Evolutionary conservation across 2,797 vertebrate species (phyloP), one percentile per base, ranked within the genome.

Genomic region (Enteromius fasciolatus): DNA sequence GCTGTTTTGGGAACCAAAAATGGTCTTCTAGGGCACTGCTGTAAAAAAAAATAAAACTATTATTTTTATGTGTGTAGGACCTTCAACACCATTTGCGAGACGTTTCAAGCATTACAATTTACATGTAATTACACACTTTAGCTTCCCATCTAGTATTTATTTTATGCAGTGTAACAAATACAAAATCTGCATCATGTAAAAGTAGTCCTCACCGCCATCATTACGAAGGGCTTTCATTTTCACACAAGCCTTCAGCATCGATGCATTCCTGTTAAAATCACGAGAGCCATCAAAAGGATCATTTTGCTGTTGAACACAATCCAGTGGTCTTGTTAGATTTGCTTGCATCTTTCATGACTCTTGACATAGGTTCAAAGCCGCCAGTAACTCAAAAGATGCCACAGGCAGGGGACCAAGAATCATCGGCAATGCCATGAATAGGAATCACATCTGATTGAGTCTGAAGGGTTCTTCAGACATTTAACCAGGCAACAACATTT

Each of bases 391-490:
- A 72, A 80, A 70, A 68, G 64, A 48, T 33, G 74, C 48, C 61
- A 77, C 74, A 54, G 63, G 76, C 73, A 74, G 1, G 14, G 39
- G 11, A 66, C 25, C 46, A 1, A 25, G 39, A 83, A 74, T 81
- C 44, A 69, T 75, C n/a, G 3, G 74, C 54, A 78, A 28, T 14
- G 33, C 50, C 64, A 14, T 75, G 57, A 84, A 54, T 54, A 63
- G 52, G 36, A 80, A 86, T 82, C 72, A 76, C 20, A 33, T 78
- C 31, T 85, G 57, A 83, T 73, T 76, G 83, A 85, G 36, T 68
- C 75, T 83, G 54, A 67, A 81, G 72, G 44, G 59, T 82, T 72
- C 57, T 82, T 83, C 52, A 77, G 57, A 69, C 25, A 69, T 84
- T 83, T 79, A 68, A 61, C 66, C 41, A 67, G 54, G 9, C 52